These are phyloP conservation scores for Trinorchestia longiramus DNA, from an alignment of 1,140 invertebrate genomes.

Conservation along the genomic window DNA sequence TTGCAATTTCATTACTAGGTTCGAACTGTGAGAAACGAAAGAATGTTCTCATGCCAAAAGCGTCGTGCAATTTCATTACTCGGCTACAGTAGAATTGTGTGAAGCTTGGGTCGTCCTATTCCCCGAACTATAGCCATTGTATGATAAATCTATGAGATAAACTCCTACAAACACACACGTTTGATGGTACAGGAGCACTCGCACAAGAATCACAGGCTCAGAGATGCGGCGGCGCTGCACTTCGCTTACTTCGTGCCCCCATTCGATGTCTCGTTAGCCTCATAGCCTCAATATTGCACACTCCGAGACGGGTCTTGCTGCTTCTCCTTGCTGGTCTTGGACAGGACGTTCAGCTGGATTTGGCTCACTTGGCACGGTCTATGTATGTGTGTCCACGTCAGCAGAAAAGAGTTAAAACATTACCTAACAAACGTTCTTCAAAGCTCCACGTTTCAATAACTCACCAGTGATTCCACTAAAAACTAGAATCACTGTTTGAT, in stretches of 20 bases:
- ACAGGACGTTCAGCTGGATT: not conserved
- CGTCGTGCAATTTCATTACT: too few species aligned
- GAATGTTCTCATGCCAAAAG: too few species aligned
- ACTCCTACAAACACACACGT: not conserved
- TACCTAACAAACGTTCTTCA: too few species aligned
- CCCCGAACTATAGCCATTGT: not conserved
- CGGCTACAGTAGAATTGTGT: too few species aligned
- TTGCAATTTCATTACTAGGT: too few species aligned
- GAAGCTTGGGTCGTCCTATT: not conserved
- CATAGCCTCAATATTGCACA: not conserved
- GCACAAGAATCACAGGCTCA: not conserved
- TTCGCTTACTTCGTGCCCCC: not conserved
- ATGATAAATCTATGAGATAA: not conserved
- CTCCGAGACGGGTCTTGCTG: not conserved
- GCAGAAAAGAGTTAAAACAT: not conserved
- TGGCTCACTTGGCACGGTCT: not conserved
- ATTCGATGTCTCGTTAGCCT: not conserved
- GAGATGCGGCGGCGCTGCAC: not conserved
- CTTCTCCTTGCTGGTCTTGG: not conserved
- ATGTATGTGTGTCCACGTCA: not conserved
- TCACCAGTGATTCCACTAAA: too few species aligned
- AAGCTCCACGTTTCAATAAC: too few species aligned
- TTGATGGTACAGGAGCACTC: not conserved
- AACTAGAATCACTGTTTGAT: too few species aligned
- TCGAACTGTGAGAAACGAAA: too few species aligned